Conservation (phyloP, 2,888 invertebrate species). For the Micropterix aruncella region DNA sequence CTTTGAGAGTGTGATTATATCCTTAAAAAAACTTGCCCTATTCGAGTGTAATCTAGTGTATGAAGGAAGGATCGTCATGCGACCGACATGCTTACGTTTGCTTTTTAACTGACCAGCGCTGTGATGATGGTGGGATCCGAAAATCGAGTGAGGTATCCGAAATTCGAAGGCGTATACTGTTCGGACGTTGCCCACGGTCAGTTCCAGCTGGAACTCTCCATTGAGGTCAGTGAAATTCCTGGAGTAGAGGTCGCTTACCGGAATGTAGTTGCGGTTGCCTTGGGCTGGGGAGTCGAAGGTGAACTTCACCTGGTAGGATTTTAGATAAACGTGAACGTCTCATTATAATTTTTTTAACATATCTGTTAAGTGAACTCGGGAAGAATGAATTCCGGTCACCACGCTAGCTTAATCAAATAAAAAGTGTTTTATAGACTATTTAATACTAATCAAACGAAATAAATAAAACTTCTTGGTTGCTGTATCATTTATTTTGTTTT, state of each 20-base stretch:
- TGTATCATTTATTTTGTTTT: neutral
- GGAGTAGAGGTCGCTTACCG: slow-evolving; percentile 52
- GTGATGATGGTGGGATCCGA: slow-evolving; percentile 13
- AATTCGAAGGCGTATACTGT: slow-evolving; percentile 64
- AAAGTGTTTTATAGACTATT: no score
- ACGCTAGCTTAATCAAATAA: no score
- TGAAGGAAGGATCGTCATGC: neutral
- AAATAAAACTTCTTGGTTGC: neutral
- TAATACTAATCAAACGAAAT: neutral
- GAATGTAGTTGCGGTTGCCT: slow-evolving; percentile 59
- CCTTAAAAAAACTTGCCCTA: no score
- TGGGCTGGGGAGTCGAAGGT: slow-evolving; percentile 56
- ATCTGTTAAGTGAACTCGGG: no score
- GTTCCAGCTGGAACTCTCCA: slow-evolving; percentile 67
- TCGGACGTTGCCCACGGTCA: slow-evolving; percentile 60
- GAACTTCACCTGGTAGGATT: slow-evolving; percentile 32
- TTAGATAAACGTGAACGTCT: slow-evolving; percentile 1
- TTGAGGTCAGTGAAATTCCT: slow-evolving; percentile 65
- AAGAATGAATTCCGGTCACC: no score
- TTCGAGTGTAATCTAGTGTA: no score
- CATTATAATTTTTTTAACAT: neutral
- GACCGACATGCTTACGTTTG: slow-evolving; percentile 6
- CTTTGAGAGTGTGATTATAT: no score
- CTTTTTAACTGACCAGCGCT: slow-evolving; percentile 1
- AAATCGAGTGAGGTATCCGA: slow-evolving; percentile 37